Evolutionary conservation across 2,888 invertebrate species (phyloP).

Genomic region (Acrobasis suavella): DNA sequence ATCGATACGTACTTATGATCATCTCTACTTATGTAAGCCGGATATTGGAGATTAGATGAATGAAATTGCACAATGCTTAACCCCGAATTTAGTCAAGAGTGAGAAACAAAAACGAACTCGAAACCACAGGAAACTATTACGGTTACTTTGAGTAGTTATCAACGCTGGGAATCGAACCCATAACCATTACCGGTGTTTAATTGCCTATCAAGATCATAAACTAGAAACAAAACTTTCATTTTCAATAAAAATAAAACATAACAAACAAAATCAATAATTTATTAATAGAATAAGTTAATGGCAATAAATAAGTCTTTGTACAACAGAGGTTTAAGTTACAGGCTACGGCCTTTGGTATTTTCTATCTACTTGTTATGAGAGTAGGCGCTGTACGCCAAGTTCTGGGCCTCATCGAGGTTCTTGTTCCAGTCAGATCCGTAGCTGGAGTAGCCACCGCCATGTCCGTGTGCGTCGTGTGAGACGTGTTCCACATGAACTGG

Average conservation of each 20-base stretch:
- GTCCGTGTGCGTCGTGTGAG: conserved; percentile 63
- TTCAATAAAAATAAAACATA: conserved; percentile 38
- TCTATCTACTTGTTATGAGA: conserved; percentile 60
- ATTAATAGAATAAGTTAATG: conserved; percentile 67
- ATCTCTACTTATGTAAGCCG: conserved; percentile 28
- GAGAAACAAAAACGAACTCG: not conserved
- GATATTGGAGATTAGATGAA: conserved; percentile 20
- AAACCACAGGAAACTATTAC: not conserved
- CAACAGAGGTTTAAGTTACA: conserved; percentile 57
- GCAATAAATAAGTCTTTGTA: conserved; percentile 78
- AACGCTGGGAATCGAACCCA: not conserved
- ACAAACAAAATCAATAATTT: conserved; percentile 49
- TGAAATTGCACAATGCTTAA: not conserved
- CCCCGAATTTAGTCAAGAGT: not conserved
- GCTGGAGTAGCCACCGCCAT: conserved; percentile 55
- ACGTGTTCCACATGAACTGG: conserved; percentile 82
- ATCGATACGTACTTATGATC: not conserved
- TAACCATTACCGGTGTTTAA: not conserved
- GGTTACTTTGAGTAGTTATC: not conserved
- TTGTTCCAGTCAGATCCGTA: conserved; percentile 77
- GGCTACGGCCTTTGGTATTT: conserved; percentile 41
- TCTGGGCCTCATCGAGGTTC: conserved; percentile 85
- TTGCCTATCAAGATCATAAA: not conserved
- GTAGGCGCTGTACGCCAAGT: conserved; percentile 87
- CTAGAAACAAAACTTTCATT: not conserved